Percentiles rank a stretch among this genome's conserved stretches.
These are phyloP conservation scores for Platysteira castanea DNA, from an alignment of 2,113 vertebrate species.

Conservation along the genomic window DNA sequence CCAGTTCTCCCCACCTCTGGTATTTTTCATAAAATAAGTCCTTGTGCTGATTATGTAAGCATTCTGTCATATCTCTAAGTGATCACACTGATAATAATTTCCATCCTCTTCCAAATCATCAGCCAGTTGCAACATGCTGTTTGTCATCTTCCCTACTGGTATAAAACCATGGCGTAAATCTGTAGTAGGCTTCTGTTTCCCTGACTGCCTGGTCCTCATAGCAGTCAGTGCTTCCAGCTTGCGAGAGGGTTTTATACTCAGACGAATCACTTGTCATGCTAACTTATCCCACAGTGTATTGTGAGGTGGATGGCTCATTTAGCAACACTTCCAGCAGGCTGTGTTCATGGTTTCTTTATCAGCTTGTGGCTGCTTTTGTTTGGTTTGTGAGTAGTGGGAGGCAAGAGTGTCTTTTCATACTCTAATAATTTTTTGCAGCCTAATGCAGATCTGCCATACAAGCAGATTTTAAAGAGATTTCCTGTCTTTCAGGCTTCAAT, in stretches of 20 bases:
- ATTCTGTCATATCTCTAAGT: not conserved
- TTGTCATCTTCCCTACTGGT: not conserved
- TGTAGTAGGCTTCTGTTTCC: not conserved
- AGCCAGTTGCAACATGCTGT: not conserved
- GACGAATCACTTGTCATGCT: not conserved
- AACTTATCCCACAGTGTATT: not conserved
- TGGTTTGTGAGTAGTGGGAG: not conserved
- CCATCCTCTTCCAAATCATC: not conserved
- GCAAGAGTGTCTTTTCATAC: not conserved
- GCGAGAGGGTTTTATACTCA: not conserved
- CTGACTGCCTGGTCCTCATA: not conserved
- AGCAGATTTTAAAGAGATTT: not conserved
- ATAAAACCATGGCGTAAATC: not conserved
- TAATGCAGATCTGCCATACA: not conserved
- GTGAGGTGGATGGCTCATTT: not conserved
- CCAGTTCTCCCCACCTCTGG: rapidly evolving
- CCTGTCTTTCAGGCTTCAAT: constrained; percentile 1
- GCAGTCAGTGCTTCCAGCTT: not conserved
- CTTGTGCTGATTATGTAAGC: not conserved
- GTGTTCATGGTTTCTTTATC: not conserved
- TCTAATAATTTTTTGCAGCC: not conserved
- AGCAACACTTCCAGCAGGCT: not conserved
- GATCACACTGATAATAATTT: not conserved
- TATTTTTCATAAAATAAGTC: not conserved
- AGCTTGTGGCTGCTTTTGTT: not conserved